Evolutionary conservation across 2,797 vertebrate species (phyloP).

Genomic region (Cyprinella venusta): DNA sequence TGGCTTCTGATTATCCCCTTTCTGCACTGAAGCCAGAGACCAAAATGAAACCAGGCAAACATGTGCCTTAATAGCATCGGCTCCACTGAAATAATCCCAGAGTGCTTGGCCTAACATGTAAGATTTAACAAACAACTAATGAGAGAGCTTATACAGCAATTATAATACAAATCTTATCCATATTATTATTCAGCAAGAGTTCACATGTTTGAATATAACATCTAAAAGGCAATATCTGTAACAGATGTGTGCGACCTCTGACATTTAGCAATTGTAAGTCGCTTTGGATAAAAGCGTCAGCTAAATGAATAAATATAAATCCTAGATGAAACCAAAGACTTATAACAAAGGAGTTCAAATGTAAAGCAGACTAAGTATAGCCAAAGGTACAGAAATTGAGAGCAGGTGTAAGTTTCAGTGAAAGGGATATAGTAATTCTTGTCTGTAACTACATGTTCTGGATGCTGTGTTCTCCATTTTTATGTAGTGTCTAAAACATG

Average conservation of each 20-base stretch:
- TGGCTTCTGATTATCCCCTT: slow-evolving; percentile 62
- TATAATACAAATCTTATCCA: background rate
- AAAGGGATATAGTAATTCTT: no score
- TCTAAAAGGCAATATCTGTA: background rate
- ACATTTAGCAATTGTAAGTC: no score
- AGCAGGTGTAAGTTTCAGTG: no score
- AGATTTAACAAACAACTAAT: slow-evolving; percentile 14
- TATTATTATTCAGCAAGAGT: slow-evolving; percentile 7
- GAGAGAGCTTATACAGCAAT: slow-evolving; percentile 1
- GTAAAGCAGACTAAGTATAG: no score
- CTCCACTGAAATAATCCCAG: slow-evolving; percentile 6
- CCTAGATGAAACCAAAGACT: no score
- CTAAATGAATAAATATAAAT: no score
- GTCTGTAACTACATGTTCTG: no score
- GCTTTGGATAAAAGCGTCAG: no score
- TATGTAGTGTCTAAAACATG: background rate
- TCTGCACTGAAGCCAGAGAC: slow-evolving; percentile 14
- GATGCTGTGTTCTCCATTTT: background rate
- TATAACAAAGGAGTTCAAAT: no score
- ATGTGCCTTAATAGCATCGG: slow-evolving; percentile 2
- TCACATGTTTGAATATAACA: background rate
- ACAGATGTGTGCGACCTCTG: background rate
- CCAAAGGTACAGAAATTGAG: no score
- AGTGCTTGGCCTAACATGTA: background rate
- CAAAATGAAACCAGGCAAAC: slow-evolving; percentile 18